Conservation (phyloP, 2,888 invertebrate species). For the Argyresthia albistria region DNA sequence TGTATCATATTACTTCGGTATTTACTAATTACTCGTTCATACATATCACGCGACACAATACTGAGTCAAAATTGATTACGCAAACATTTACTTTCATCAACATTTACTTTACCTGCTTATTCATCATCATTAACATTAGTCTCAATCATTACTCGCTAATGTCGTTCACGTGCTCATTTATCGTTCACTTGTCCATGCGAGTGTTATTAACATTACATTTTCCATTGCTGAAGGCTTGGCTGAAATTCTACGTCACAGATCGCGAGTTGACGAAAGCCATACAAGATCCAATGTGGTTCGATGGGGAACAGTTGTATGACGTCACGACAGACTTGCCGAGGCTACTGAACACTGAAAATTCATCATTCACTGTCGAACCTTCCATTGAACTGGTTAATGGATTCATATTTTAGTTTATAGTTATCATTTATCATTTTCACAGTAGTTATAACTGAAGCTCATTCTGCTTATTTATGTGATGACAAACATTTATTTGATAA, state of each 20-base stretch:
- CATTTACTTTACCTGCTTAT: too few species aligned
- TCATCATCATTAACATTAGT: too few species aligned
- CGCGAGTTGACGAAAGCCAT: constrained; percentile 60
- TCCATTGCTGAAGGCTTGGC: constrained; percentile 68
- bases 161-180: too few species aligned
- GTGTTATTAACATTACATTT: constrained; percentile 33
- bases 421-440: constrained; percentile 11
- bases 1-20: too few species aligned
- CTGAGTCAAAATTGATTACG: too few species aligned
- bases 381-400: constrained; percentile 64
- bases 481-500: not conserved
- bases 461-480: too few species aligned
- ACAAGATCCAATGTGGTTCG: constrained; percentile 64
- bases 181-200: not conserved
- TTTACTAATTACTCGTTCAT: too few species aligned
- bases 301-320: constrained; percentile 42
- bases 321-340: constrained; percentile 50
- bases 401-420: constrained; percentile 27
- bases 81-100: too few species aligned
- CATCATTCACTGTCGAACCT: constrained; percentile 45
- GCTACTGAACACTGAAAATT: constrained; percentile 33
- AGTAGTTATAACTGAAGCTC: not conserved
- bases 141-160: too few species aligned
- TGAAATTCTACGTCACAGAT: constrained; percentile 72
- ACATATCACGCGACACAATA: too few species aligned